phyloP scores from a whole-genome alignment of 2,113 vertebrate genomes.

The Vulpes vulpes region DNA sequence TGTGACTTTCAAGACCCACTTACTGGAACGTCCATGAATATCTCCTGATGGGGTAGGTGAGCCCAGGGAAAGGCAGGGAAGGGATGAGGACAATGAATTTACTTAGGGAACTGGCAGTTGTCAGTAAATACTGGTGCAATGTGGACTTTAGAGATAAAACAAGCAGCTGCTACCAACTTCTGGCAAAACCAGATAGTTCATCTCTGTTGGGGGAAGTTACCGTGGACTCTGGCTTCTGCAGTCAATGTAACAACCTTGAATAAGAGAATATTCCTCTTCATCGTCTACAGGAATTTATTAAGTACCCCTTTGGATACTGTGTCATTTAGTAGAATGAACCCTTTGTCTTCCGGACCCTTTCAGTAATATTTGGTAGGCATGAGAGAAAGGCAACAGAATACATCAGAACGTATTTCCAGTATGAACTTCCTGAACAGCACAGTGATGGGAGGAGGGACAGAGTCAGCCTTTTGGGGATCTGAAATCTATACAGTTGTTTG shows the following conservation, averaged over 20 bases:
- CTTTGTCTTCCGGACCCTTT: constrained; percentile 7
- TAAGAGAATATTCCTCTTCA: background rate
- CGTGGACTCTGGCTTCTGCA: background rate
- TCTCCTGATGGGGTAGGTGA: background rate
- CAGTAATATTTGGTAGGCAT: background rate
- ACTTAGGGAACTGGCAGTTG: background rate
- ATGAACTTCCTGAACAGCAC: background rate
- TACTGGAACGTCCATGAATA: background rate
- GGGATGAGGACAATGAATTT: background rate
- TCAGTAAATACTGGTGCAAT: background rate
- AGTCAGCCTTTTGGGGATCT: background rate
- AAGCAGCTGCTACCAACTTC: background rate
- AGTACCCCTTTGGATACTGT: background rate
- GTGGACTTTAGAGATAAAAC: background rate
- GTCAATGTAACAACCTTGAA: background rate
- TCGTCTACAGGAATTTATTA: background rate
- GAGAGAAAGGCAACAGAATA: background rate
- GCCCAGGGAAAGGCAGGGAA: background rate
- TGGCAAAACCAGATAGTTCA: background rate
- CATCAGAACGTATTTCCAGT: background rate
- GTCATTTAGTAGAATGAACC: background rate
- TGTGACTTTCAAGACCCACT: background rate
- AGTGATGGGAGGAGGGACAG: background rate
- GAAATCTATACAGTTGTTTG: background rate
- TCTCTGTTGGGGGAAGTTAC: background rate